Conservation (phyloP, 2,888 invertebrate genomes). For the Hyles lineata region DNA sequence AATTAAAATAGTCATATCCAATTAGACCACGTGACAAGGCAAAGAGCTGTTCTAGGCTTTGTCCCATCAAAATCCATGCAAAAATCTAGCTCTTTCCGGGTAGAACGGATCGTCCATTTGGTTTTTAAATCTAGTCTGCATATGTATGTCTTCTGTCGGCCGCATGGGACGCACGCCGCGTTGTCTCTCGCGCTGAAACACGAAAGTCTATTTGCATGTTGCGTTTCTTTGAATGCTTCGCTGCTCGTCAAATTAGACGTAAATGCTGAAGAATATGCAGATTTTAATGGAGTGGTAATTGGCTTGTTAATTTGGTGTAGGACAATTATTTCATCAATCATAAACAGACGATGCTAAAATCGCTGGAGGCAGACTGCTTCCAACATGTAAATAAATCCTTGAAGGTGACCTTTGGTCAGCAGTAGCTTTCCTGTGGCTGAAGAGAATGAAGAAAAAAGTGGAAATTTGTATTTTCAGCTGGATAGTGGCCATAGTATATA, state of each 20-base stretch:
- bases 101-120: constrained; percentile 51
- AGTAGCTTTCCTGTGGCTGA: too few relatives aligned
- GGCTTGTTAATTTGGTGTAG: too few relatives aligned
- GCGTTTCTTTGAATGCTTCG: constrained; percentile 13
- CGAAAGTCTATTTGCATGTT: constrained; percentile 26
- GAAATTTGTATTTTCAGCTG: too few relatives aligned
- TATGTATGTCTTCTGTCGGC: constrained; percentile 36
- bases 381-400: too few relatives aligned
- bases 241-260: not conserved
- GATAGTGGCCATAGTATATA: too few relatives aligned
- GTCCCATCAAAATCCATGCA: constrained; percentile 43
- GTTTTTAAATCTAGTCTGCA: constrained; percentile 44
- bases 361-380: too few relatives aligned
- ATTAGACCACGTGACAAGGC: not conserved
- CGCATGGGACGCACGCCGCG: constrained; percentile 48
- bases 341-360: too few relatives aligned
- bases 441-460: too few relatives aligned
- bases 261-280: not conserved
- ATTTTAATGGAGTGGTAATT: too few relatives aligned
- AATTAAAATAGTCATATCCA: too few relatives aligned
- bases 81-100: constrained; percentile 57
- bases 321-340: too few relatives aligned
- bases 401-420: too few relatives aligned
- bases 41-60: not conserved
- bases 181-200: constrained; percentile 36